These are phyloP conservation scores for Aplidium turbinatum DNA, from an alignment of 23 tunicate genomes.

Conservation along the genomic window DNA sequence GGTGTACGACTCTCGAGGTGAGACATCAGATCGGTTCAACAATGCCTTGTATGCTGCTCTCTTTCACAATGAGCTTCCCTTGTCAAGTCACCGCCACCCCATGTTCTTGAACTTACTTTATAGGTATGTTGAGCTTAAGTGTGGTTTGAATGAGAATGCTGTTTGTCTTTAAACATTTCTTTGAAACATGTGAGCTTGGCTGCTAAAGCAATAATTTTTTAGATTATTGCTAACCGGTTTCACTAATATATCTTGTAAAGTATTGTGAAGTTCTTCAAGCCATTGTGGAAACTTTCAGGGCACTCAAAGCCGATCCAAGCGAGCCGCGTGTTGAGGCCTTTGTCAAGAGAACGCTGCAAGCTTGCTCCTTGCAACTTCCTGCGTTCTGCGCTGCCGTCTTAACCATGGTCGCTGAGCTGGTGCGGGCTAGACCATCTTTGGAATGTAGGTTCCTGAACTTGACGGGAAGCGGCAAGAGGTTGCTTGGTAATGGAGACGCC, in stretches of 20 bases:
- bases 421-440: slow-evolving; percentile 22
- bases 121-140: too few species aligned
- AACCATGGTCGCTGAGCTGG: slow-evolving; percentile 49
- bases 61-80: slow-evolving; percentile 56
- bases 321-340: slow-evolving; percentile 65
- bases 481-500: background rate
- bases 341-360: slow-evolving; percentile 68
- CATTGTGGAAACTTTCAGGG: too few species aligned
- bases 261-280: too few species aligned
- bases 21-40: slow-evolving; percentile 64
- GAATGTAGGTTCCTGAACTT: slow-evolving; percentile 3
- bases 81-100: slow-evolving; percentile 56
- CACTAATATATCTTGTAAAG: too few species aligned
- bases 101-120: slow-evolving; percentile 71
- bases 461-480: background rate
- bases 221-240: too few species aligned
- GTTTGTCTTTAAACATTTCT: too few species aligned
- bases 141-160: too few species aligned
- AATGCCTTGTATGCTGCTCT: slow-evolving; percentile 67
- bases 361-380: slow-evolving; percentile 49
- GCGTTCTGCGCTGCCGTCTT: slow-evolving; percentile 67
- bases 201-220: too few species aligned
- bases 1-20: slow-evolving; percentile 65
- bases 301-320: slow-evolving; percentile 65
- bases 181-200: too few species aligned